These are phyloP conservation scores for Hyles lineata DNA, from an alignment of 2,888 invertebrate species.

Conservation along the genomic window DNA sequence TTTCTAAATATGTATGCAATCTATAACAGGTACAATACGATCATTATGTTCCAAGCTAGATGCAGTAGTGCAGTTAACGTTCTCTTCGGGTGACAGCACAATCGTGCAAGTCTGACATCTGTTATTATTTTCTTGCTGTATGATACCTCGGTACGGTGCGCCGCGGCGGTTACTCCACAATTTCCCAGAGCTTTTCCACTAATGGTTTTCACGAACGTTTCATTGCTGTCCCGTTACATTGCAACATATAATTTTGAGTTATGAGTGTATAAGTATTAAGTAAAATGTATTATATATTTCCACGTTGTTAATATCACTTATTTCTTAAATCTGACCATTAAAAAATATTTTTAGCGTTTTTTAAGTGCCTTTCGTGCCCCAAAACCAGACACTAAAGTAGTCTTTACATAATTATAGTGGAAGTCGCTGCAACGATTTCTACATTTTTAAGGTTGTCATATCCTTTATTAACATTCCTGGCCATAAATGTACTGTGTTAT, in stretches of 20 bases:
- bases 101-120: conserved; percentile 16
- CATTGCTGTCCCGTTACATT: background rate
- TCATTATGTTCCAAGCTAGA: background rate
- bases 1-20: background rate
- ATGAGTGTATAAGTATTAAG: no score
- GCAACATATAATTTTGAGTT: background rate
- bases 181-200: conserved; percentile 20
- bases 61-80: conserved; percentile 18
- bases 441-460: no score
- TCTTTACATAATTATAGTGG: no score
- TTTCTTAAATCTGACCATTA: no score
- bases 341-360: no score
- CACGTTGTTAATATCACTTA: no score
- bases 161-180: conserved; percentile 13
- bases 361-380: no score
- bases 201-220: background rate
- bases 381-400: no score
- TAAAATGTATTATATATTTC: no score
- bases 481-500: no score
- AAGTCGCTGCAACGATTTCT: no score
- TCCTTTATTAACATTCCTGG: no score
- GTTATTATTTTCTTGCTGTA: conserved; percentile 21
- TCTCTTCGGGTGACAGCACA: conserved; percentile 17
- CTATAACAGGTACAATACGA: background rate
- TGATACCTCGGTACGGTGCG: background rate